phyloP scores from a whole-genome alignment of 2,797 vertebrate species.

The Sciurus vulgaris region DNA sequence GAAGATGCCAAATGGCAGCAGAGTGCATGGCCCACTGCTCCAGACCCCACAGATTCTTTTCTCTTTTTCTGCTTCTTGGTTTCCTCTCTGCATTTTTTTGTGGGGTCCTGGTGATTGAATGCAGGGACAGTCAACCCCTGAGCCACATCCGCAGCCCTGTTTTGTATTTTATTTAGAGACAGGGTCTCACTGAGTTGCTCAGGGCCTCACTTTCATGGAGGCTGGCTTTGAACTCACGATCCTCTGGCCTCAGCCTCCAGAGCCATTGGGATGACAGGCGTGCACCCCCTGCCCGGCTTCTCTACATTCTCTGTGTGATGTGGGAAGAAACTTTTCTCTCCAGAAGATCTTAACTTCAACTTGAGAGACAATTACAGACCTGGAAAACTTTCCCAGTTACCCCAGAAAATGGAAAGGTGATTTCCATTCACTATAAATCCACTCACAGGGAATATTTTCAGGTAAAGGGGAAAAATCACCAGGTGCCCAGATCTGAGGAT shows the following conservation, averaged over 20 bases:
- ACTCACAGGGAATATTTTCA: slow-evolving; percentile 52
- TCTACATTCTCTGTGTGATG: background rate
- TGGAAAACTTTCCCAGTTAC: slow-evolving; percentile 62
- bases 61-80: background rate
- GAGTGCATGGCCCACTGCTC: background rate
- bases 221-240: no score
- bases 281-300: background rate
- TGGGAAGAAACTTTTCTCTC: slow-evolving; percentile 46
- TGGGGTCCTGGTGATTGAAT: background rate
- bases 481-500: background rate
- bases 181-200: no score
- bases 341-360: background rate
- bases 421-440: slow-evolving; percentile 73
- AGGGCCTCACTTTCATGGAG: no score
- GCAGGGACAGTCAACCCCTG: no score
- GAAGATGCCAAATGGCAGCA: slow-evolving; percentile 71
- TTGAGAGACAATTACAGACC: background rate
- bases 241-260: no score
- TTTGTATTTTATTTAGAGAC: no score
- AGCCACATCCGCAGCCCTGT: no score
- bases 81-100: background rate
- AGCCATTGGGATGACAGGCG: no score
- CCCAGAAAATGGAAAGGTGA: slow-evolving; percentile 47
- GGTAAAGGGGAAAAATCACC: background rate
- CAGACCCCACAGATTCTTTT: slow-evolving; percentile 62